Percentiles rank a stretch among this genome's conserved stretches.
These are phyloP conservation scores for Protophormia terraenovae DNA, from an alignment of 2,888 invertebrate species.

Conservation along the genomic window DNA sequence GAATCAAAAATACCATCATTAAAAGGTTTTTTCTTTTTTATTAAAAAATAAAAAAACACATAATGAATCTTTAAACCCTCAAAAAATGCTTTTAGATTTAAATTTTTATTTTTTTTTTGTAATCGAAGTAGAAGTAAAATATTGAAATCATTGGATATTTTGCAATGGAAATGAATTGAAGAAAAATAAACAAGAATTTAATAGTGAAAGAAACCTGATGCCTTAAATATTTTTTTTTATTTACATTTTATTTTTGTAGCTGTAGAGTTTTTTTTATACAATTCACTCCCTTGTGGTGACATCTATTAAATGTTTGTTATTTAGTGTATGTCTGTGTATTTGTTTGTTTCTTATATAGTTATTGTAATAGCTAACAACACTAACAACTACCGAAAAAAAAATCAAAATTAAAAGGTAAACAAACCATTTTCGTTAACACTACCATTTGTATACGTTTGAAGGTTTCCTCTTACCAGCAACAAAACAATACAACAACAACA, in stretches of 20 bases:
- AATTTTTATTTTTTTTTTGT: not conserved
- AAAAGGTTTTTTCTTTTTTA: not conserved
- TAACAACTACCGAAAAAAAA: not conserved
- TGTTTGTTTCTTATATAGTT: too few relatives aligned
- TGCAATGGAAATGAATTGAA: too few relatives aligned
- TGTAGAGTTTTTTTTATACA: not conserved
- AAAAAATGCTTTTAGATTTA: not conserved
- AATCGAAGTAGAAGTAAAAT: not conserved
- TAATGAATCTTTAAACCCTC: too few relatives aligned
- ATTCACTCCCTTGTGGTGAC: not conserved
- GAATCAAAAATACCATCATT: not conserved
- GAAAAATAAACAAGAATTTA: not conserved
- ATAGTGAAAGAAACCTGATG: conserved; percentile 18
- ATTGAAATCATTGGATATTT: not conserved
- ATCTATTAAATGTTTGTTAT: not conserved
- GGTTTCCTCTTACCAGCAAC: too few relatives aligned
- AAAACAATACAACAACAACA: not conserved
- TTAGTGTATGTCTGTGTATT: not conserved
- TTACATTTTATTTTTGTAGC: conserved; percentile 21
- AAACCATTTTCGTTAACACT: not conserved
- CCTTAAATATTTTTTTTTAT: conserved; percentile 19
- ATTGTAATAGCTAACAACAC: not conserved
- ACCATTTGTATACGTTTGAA: too few relatives aligned
- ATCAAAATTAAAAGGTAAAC: too few relatives aligned
- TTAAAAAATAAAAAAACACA: not conserved